Base-by-base conservation (phyloP, 1,140 invertebrate genomes). In the Wasmannia auropunctata region DNA sequence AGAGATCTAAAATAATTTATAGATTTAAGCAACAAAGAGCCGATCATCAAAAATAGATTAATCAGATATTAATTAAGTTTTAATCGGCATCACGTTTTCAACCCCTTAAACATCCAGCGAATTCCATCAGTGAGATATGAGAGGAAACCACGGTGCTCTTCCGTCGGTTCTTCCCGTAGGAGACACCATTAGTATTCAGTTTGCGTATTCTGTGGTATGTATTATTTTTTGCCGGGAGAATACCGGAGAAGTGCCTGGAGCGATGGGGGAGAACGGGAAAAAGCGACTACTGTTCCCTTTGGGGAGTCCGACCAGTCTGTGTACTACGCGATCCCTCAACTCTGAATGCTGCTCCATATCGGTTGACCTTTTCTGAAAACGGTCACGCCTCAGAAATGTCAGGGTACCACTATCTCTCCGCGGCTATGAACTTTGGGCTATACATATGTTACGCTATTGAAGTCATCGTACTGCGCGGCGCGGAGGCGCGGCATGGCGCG, bases 341-440 rank as follows among this genome's bases (percentile, higher is more conserved):
- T 80, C 49, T n/a, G 54, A 86, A 80, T 74, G 67, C 51, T 80
- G 81, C 34, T 88, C 75, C 54, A 86, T 70, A 89, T 89, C 65
- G 74, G 34, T 69, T 88, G 88, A 89, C 88, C 88, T 89, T 89
- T 88, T 62, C 75, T 65, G 54, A 70, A 83, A 79, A 77, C 65
- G 80, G 34, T 63, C 31, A 19, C 58, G 81, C 31, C 40, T 85
- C 65, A n/a, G 60, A 88, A 89, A 89, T 88, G 88, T 88, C 88
- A 88, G 75, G 22, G 86, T 85, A 43, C 51, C n/a, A 54, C 51
- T 37, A 58, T 58, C 34, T 58, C 34, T 46, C 11, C 25, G 51
- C 65, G 49, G 67, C 22, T 72, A 58, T 43, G 37, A 81, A 81
- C 65, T 81, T 81, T 72, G 8, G 79, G 79, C 79, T 25, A 58